Evolutionary conservation across 2,113 vertebrate genomes (phyloP).

Genomic region (Pluvianellus socialis): DNA sequence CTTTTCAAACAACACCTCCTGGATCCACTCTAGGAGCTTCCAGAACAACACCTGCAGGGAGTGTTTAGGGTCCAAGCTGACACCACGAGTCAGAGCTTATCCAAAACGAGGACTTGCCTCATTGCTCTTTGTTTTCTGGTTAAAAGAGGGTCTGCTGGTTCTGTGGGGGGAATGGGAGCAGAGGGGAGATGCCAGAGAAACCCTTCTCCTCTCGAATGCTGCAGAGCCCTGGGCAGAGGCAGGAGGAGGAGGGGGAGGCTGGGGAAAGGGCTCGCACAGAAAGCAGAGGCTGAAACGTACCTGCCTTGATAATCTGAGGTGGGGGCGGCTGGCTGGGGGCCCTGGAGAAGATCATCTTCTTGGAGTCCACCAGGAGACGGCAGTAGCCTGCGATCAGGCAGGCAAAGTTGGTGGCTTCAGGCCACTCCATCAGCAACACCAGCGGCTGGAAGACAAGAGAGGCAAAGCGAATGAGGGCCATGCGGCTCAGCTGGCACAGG

Average conservation of each 20-base stretch:
- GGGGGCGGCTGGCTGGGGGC: constrained; percentile 80
- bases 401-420: constrained; percentile 95
- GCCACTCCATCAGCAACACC: constrained; percentile 98
- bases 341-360: constrained; percentile 90
- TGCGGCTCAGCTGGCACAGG: accelerated
- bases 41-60: not conserved
- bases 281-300: constrained; percentile 84
- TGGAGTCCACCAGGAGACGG: constrained; percentile 95
- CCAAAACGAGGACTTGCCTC: not conserved
- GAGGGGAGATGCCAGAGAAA: not conserved
- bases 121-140: not conserved
- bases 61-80: not conserved
- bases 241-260: not conserved
- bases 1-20: not conserved
- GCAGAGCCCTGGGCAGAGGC: not conserved
- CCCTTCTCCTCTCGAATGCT: not conserved
- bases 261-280: not conserved
- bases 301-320: constrained; percentile 94
- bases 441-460: constrained; percentile 81
- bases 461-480: not conserved
- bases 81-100: not conserved
- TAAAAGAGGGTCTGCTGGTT: not conserved
- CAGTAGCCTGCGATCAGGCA: constrained; percentile 97
- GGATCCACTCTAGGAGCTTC: not conserved
- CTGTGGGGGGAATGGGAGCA: not conserved